These are phyloP conservation scores for Aphidoletes aphidimyza DNA, from an alignment of 2,888 invertebrate species.

Conservation along the genomic window DNA sequence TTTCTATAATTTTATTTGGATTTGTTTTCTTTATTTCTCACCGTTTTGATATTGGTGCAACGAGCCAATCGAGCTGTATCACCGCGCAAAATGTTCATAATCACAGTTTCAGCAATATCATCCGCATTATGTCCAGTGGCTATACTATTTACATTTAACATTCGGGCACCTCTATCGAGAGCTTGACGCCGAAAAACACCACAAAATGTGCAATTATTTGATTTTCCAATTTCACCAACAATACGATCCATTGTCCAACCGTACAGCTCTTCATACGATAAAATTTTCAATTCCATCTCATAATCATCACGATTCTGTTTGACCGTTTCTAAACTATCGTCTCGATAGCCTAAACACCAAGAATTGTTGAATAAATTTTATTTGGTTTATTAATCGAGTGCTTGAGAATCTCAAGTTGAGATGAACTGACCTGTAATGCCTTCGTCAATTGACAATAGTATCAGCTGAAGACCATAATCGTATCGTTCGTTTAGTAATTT, in stretches of 20 bases:
- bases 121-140: conserved; percentile 98
- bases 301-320: conserved; percentile 95
- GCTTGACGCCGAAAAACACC: conserved; percentile 97
- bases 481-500: conserved; percentile 91
- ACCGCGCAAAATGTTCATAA: conserved; percentile 97
- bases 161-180: conserved; percentile 90
- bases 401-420: conserved; percentile 67
- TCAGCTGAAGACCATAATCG: conserved; percentile 88
- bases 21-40: not conserved
- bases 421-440: conserved; percentile 90
- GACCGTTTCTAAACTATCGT: conserved; percentile 96
- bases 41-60: conserved; percentile 88
- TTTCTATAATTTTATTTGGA: no score
- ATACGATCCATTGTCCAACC: conserved; percentile 99
- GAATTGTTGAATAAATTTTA: no score
- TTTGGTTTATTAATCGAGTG: no score
- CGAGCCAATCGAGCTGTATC: conserved; percentile 93
- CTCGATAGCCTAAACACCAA: conserved; percentile 80
- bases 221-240: conserved; percentile 83
- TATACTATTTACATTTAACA: conserved; percentile 89
- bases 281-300: conserved; percentile 89
- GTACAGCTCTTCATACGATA: conserved; percentile 96
- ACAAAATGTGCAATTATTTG: conserved; percentile 97
- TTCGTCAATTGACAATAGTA: conserved; percentile 96
- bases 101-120: conserved; percentile 97